These are phyloP conservation scores for Ametastegia equiseti DNA, from an alignment of 2,888 invertebrate genomes.

Conservation along the genomic window DNA sequence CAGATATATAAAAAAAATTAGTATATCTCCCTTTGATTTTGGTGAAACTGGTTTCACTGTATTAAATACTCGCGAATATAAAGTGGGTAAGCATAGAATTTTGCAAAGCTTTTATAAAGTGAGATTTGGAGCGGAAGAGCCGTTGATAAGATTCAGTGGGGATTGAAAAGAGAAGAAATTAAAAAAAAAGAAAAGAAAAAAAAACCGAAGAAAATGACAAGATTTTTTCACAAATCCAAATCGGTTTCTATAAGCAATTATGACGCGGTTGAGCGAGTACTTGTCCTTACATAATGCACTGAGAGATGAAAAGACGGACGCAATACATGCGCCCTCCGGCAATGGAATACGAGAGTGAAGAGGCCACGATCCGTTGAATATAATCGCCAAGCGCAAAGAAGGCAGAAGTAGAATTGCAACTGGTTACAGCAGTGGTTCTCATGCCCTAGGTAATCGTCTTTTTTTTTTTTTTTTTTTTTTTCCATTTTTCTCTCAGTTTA, in stretches of 20 bases:
- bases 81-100: too few species aligned
- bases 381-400: slow-evolving; percentile 16
- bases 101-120: too few species aligned
- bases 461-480: not conserved
- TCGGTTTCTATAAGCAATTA: not conserved
- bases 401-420: slow-evolving; percentile 23
- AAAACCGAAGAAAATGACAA: not conserved
- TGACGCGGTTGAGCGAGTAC: slow-evolving; percentile 11
- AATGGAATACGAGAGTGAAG: slow-evolving; percentile 29
- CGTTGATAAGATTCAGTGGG: not conserved
- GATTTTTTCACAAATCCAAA: not conserved
- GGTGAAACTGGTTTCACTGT: not conserved
- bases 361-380: slow-evolving; percentile 30
- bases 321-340: not conserved
- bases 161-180: not conserved
- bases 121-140: not conserved
- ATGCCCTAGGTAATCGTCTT: not conserved
- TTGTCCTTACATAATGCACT: not conserved
- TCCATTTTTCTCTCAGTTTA: not conserved
- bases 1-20: not conserved
- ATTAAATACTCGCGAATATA: too few species aligned
- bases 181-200: not conserved
- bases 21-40: not conserved
- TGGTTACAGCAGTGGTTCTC: slow-evolving; percentile 34
- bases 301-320: not conserved